These are phyloP conservation scores for Podarcis siculus DNA, from an alignment of 2,797 vertebrate species.

Conservation along the genomic window DNA sequence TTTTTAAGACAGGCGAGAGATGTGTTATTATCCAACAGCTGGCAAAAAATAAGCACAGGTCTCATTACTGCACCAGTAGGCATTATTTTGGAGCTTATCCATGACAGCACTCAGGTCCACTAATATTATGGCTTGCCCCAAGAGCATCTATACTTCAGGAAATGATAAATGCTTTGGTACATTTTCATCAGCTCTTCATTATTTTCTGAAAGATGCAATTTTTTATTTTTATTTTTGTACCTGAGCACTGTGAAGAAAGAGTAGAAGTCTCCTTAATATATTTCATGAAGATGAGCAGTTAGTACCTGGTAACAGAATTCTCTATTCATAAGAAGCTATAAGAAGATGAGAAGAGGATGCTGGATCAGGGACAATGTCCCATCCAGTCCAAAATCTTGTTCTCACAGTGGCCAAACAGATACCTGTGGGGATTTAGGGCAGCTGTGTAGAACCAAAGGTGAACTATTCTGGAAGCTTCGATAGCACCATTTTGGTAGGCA, in stretches of 20 bases:
- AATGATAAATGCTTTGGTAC: conserved; percentile 30
- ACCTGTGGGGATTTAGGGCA: too few species aligned
- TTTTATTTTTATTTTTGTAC: background rate
- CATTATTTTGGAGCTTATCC: conserved; percentile 24
- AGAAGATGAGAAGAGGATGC: too few species aligned
- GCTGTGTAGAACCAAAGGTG: too few species aligned
- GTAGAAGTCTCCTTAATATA: conserved; percentile 19
- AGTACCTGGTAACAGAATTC: background rate
- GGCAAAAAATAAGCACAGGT: conserved; percentile 9
- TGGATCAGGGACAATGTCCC: too few species aligned
- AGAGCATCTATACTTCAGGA: conserved; percentile 20
- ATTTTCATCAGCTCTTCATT: conserved; percentile 32
- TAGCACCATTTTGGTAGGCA: too few species aligned
- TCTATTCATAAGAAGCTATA: background rate
- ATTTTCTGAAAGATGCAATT: conserved; percentile 10
- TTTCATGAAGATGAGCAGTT: conserved; percentile 1
- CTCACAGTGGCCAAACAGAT: too few species aligned
- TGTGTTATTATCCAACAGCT: conserved; percentile 13
- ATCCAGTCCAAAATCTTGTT: too few species aligned
- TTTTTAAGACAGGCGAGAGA: background rate
- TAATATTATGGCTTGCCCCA: conserved; percentile 18
- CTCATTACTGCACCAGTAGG: conserved; percentile 23
- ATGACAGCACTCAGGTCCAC: conserved; percentile 12
- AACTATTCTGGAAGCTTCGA: too few species aligned
- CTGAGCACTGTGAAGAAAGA: background rate